Percentiles rank a stretch among this genome's conserved stretches.
Evolutionary conservation across 2,797 vertebrate genomes (phyloP).

Genomic region (Brachyalestes nurse): DNA sequence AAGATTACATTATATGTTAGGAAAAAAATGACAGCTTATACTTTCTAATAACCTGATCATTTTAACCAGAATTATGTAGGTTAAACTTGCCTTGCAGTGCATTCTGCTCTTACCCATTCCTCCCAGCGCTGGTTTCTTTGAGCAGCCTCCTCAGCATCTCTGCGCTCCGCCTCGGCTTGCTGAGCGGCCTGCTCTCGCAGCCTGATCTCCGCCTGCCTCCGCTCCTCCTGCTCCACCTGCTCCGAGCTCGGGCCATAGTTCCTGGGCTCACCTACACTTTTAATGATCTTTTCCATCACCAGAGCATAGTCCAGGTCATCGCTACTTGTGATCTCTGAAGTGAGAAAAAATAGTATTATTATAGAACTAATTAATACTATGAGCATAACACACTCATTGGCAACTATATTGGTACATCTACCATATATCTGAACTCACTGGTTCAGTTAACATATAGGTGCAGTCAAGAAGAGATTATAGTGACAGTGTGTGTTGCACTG

Average conservation of each 20-base stretch:
- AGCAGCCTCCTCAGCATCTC: slow-evolving; percentile 77
- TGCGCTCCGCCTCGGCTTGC: slow-evolving; percentile 69
- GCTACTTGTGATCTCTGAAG: slow-evolving; percentile 78
- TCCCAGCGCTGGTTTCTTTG: slow-evolving; percentile 81
- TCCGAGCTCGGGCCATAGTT: slow-evolving; percentile 83
- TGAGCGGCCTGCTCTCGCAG: slow-evolving; percentile 72
- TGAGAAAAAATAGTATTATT: neutral
- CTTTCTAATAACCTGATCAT: too few species aligned
- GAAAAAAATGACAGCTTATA: too few species aligned
- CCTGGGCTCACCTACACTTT: slow-evolving; percentile 79
- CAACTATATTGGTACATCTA: too few species aligned
- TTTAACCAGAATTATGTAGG: neutral
- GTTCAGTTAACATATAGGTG: too few species aligned
- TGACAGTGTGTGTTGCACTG: too few species aligned
- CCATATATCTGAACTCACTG: too few species aligned
- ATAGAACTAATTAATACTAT: too few species aligned
- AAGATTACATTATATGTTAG: too few species aligned
- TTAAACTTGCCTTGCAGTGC: neutral
- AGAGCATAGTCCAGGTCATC: slow-evolving; percentile 76
- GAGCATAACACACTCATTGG: too few species aligned
- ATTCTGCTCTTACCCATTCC: slow-evolving; percentile 82
- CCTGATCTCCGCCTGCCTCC: slow-evolving; percentile 69
- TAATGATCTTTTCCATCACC: slow-evolving; percentile 78
- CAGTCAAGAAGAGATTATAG: too few species aligned
- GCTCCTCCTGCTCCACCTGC: slow-evolving; percentile 78